A percentile compares a stretch with the other conserved stretches of the same genome.
Evolutionary conservation across 2,113 vertebrate genomes (phyloP).

Genomic region (Xiphophorus hellerii): DNA sequence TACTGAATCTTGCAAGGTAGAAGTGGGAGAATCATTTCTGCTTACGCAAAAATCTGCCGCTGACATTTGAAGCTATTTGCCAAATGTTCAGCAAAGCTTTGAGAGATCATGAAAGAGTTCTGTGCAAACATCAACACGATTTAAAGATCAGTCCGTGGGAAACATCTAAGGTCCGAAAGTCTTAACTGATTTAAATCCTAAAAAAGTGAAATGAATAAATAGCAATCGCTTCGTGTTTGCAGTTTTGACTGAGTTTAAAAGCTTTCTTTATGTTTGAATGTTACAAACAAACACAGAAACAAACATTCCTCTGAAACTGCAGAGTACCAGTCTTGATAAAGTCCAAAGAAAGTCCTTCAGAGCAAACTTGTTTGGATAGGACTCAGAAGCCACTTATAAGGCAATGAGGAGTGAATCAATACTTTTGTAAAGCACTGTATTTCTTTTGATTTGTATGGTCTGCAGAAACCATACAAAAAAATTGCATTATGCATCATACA

Average conservation of each 20-base stretch:
- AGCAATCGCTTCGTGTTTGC: neutral
- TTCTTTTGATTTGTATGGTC: neutral
- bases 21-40: constrained; percentile 5
- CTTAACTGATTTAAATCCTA: constrained; percentile 12
- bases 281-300: neutral
- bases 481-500: neutral
- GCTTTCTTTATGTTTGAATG: neutral
- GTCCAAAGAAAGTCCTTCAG: neutral
- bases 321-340: neutral
- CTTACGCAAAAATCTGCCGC: constrained; percentile 27
- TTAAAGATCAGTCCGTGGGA: constrained; percentile 44
- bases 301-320: neutral
- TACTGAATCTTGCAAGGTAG: constrained; percentile 19
- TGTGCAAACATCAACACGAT: constrained; percentile 37
- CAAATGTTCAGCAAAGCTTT: constrained; percentile 37
- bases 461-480: neutral
- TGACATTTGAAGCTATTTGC: constrained; percentile 69
- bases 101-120: constrained; percentile 26
- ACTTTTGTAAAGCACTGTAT: neutral
- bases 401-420: neutral
- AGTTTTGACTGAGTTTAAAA: neutral
- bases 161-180: constrained; percentile 27
- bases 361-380: neutral
- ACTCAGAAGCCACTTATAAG: neutral
- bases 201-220: neutral